Conservation (phyloP, 1,140 invertebrate genomes). For the Sitodiplosis mosellana region DNA sequence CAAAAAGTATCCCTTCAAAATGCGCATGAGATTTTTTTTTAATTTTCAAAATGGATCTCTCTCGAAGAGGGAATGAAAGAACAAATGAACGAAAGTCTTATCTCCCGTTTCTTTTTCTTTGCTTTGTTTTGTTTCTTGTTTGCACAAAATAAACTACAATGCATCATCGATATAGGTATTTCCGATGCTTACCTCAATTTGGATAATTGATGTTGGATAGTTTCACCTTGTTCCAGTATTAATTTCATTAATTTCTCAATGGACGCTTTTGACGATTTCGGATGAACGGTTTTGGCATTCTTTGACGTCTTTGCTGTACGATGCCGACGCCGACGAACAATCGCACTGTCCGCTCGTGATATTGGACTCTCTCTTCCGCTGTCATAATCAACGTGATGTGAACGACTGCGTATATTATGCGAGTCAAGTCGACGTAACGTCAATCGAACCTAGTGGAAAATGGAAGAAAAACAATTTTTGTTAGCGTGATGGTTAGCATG, state of each 20-base stretch:
- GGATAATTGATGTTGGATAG: conserved; percentile 53
- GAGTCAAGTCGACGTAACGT: conserved; percentile 4
- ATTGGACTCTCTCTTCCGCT: conserved; percentile 23
- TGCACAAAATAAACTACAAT: neutral
- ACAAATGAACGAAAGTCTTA: neutral
- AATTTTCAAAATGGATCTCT: neutral
- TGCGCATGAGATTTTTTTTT: neutral
- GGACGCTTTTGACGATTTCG: conserved; percentile 11
- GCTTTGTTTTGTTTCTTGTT: neutral
- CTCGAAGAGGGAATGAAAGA: neutral
- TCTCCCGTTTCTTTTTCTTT: neutral
- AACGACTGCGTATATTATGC: neutral
- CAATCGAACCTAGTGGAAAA: conserved; percentile 1
- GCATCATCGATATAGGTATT: neutral
- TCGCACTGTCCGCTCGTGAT: conserved; percentile 17
- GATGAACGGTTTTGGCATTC: conserved; percentile 11
- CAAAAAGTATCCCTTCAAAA: neutral
- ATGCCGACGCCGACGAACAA: conserved; percentile 15
- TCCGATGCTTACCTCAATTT: conserved; percentile 30
- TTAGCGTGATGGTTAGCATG: too few species aligned
- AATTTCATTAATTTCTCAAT: conserved; percentile 54
- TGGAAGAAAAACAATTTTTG: too few species aligned
- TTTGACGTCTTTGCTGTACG: conserved; percentile 8
- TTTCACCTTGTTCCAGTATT: conserved; percentile 61
- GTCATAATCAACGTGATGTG: conserved; percentile 16